phyloP scores from a whole-genome alignment of 2,113 vertebrate genomes.

The Hypomesus transpacificus region DNA sequence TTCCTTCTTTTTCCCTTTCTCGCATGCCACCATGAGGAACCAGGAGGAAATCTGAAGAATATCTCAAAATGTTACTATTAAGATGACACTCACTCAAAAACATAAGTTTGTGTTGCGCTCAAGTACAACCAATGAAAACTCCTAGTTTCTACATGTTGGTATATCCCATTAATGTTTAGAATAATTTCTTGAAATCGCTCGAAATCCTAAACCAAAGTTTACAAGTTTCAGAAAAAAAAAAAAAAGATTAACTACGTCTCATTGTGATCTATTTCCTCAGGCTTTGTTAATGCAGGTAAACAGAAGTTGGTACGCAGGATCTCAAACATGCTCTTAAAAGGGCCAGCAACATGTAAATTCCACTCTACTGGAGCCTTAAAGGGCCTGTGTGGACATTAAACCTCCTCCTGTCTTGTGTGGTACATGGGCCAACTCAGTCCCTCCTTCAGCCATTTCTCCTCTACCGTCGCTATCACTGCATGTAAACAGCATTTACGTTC shows the following conservation, averaged over 20 bases:
- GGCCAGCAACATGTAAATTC: neutral
- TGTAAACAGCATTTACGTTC: neutral
- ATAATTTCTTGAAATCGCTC: neutral
- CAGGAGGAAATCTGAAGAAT: too few relatives aligned
- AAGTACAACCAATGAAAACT: conserved; percentile 4
- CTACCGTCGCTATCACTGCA: neutral
- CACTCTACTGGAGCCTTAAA: neutral
- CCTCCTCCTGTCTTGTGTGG: neutral
- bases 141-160: too few relatives aligned
- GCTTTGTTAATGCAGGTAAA: neutral
- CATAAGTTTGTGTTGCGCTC: neutral
- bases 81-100: too few relatives aligned
- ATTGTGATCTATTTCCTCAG: neutral
- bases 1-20: neutral
- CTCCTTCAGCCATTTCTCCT: neutral
- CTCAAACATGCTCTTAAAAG: neutral
- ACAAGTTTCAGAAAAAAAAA: neutral
- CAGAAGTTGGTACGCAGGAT: neutral
- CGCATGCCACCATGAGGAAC: neutral
- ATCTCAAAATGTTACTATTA: neutral
- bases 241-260: neutral
- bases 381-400: neutral
- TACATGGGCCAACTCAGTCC: neutral
- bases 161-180: too few relatives aligned
- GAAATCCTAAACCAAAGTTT: neutral